These are phyloP conservation scores for Alectura lathami DNA, from an alignment of 2,113 vertebrate species.

Conservation along the genomic window DNA sequence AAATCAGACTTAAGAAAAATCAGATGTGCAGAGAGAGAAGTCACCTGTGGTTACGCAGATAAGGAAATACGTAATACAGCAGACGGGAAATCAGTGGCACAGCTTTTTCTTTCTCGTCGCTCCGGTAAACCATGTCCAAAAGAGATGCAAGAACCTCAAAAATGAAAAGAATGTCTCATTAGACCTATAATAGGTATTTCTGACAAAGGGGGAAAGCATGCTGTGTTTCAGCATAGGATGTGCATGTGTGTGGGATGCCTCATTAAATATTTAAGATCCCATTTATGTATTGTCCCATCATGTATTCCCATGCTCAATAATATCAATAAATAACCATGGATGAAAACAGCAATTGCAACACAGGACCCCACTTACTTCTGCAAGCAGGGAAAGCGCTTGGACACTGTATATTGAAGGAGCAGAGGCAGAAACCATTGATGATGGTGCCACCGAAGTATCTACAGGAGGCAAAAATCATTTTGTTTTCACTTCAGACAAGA, in stretches of 20 bases:
- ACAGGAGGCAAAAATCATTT: not conserved
- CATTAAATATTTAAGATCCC: not conserved
- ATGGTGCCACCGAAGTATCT: constrained; percentile 81
- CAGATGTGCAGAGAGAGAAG: not conserved
- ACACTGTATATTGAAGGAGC: constrained; percentile 94
- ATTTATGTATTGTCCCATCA: too few species aligned
- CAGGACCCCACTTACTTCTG: constrained; percentile 82
- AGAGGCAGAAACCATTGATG: constrained; percentile 92
- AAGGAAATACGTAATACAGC: constrained; percentile 96
- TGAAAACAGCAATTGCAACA: not conserved
- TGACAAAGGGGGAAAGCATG: not conserved
- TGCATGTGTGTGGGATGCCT: not conserved
- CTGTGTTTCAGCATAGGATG: not conserved
- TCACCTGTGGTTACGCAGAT: constrained; percentile 95
- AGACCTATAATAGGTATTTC: not conserved
- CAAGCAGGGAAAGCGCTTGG: constrained; percentile 92
- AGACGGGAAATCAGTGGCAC: constrained; percentile 93
- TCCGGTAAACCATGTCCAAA: constrained; percentile 95
- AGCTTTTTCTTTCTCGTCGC: constrained; percentile 96
- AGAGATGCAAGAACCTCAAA: constrained; percentile 89
- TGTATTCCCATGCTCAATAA: not conserved
- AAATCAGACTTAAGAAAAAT: not conserved
- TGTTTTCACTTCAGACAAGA: not conserved
- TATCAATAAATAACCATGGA: not conserved
- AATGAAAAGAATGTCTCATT: not conserved